Percentiles rank a stretch among this genome's conserved stretches.
These are phyloP conservation scores for Merluccius polli DNA, from an alignment of 2,797 vertebrate species.

Conservation along the genomic window DNA sequence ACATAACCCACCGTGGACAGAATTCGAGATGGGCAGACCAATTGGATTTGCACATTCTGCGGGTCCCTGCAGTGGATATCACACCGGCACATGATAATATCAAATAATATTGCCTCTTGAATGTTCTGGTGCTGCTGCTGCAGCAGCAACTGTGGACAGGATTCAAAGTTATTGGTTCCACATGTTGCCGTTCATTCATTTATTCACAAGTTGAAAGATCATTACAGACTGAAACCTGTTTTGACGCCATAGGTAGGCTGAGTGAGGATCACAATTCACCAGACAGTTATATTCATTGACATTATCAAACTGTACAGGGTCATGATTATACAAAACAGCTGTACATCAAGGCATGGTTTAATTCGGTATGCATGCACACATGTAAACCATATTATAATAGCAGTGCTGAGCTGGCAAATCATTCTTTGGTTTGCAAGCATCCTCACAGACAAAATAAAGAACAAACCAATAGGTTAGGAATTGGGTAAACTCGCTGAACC, in stretches of 20 bases:
- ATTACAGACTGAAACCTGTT: neutral
- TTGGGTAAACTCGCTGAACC: neutral
- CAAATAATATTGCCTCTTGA: neutral
- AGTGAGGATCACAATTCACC: neutral
- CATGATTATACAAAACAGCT: neutral
- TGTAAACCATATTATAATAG: neutral
- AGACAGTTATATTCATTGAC: neutral
- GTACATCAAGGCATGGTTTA: neutral
- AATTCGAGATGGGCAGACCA: slow-evolving; percentile 4
- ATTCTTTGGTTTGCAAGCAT: neutral
- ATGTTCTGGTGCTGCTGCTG: neutral
- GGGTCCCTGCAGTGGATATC: neutral
- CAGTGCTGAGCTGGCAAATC: neutral
- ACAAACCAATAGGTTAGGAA: neutral
- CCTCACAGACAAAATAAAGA: neutral
- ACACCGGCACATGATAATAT: neutral
- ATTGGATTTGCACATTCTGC: neutral
- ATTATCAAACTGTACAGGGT: neutral
- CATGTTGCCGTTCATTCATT: neutral
- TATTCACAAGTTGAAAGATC: neutral
- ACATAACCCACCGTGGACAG: slow-evolving; percentile 48
- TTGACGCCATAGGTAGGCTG: neutral
- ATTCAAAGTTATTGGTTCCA: neutral
- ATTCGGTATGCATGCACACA: neutral
- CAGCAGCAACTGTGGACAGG: neutral